Conservation (phyloP, 1,140 invertebrate species). For the Eriosoma lanigerum region DNA sequence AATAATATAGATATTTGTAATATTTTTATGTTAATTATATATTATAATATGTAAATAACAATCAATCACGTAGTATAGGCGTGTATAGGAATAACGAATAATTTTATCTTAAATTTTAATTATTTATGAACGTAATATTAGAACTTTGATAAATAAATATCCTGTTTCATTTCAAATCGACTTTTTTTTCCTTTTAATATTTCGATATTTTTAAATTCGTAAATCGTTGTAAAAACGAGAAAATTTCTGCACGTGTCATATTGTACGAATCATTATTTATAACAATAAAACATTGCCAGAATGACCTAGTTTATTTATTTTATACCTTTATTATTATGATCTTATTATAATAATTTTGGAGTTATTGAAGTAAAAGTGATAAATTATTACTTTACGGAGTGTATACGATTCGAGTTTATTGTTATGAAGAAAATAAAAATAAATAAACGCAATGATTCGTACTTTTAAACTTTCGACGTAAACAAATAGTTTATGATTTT, state of each 20-base stretch:
- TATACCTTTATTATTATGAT: too few species aligned
- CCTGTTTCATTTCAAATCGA: too few species aligned
- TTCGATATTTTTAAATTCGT: background rate
- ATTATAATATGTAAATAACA: too few species aligned
- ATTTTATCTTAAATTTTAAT: too few species aligned
- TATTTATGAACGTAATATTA: too few species aligned
- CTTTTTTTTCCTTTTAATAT: too few species aligned
- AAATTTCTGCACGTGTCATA: background rate
- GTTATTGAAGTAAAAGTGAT: background rate
- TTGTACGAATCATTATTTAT: background rate
- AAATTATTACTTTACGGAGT: background rate
- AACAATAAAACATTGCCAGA: too few species aligned
- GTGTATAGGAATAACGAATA: too few species aligned
- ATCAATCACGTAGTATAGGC: too few species aligned
- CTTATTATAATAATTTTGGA: background rate
- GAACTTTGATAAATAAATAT: too few species aligned
- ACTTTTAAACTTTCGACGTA: background rate
- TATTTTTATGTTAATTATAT: too few species aligned
- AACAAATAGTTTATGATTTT: background rate
- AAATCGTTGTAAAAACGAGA: background rate
- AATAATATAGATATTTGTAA: too few species aligned
- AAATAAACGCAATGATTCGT: background rate
- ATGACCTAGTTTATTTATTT: background rate
- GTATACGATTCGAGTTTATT: background rate
- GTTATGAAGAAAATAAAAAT: background rate